These are phyloP conservation scores for Capromys pilorides DNA, from an alignment of 2,797 vertebrate species.

Conservation along the genomic window DNA sequence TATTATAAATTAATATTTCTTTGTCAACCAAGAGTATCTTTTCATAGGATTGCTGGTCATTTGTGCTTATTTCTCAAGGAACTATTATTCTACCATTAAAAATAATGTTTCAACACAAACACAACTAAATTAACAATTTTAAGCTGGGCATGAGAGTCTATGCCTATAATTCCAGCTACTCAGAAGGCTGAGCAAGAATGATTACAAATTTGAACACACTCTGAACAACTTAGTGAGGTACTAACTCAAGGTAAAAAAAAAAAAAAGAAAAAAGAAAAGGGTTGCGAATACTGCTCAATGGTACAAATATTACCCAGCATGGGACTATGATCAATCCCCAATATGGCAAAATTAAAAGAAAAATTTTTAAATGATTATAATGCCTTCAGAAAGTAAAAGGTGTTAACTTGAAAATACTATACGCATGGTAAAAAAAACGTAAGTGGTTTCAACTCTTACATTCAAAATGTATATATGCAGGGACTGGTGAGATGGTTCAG, in stretches of 20 bases:
- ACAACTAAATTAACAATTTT: not conserved
- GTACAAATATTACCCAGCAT: not conserved
- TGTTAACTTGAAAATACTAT: slow-evolving; percentile 18
- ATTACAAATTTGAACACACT: not conserved
- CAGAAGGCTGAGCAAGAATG: not conserved
- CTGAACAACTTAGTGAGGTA: not conserved
- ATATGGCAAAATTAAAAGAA: not conserved
- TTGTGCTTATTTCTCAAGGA: not conserved
- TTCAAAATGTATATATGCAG: not conserved
- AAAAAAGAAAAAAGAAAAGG: not conserved
- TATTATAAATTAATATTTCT: too few species aligned
- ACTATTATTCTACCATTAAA: not conserved
- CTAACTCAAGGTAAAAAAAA: not conserved
- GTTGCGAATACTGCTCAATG: not conserved
- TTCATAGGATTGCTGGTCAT: not conserved
- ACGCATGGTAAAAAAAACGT: not conserved
- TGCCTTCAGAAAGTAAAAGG: not conserved
- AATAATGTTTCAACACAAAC: not conserved
- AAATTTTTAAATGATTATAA: not conserved
- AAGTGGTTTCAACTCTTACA: not conserved
- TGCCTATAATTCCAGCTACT: not conserved
- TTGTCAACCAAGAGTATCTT: not conserved
- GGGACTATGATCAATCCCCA: not conserved
- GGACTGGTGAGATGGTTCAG: too few species aligned
- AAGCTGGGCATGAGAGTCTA: not conserved